phyloP scores from a whole-genome alignment of 53 echinoderm and acorn worm genomes.

The Stichopus horrens region DNA sequence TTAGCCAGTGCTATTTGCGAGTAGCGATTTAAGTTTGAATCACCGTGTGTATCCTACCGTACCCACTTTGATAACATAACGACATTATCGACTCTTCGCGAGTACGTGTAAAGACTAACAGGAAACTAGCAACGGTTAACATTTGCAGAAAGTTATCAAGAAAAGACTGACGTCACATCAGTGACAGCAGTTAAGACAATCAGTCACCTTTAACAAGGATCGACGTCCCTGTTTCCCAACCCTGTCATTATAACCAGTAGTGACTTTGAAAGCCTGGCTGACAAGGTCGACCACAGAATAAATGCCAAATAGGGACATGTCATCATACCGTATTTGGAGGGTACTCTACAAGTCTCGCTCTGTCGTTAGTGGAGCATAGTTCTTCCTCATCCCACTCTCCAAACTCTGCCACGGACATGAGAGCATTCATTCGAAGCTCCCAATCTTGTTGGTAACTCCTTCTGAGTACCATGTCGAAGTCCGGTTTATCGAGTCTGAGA shows the following conservation, averaged over 20 bases:
- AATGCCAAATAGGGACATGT: background rate
- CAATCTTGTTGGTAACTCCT: conserved; percentile 83
- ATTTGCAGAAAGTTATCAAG: too few species aligned
- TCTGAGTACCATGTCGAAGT: conserved; percentile 89
- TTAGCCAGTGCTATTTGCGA: too few species aligned
- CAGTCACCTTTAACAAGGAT: background rate
- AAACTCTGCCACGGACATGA: conserved; percentile 66
- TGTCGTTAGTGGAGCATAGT: conserved; percentile 67
- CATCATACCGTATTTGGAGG: conserved; percentile 75
- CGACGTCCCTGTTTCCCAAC: too few species aligned
- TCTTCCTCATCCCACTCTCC: conserved; percentile 86
- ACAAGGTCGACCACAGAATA: background rate
- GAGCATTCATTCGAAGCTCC: conserved; percentile 69
- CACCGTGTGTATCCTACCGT: too few species aligned
- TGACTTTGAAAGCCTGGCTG: too few species aligned
- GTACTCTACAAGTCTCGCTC: conserved; percentile 68
- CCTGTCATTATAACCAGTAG: too few species aligned
- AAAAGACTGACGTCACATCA: too few species aligned
- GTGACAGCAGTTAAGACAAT: background rate
- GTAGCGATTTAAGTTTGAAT: too few species aligned
- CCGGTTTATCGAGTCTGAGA: conserved; percentile 89
- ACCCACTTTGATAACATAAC: too few species aligned
- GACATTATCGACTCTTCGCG: too few species aligned
- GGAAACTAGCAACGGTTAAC: too few species aligned
- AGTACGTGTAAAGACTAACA: too few species aligned